These are phyloP conservation scores for Porites evermanni DNA, from an alignment of 92 coral and sea anemone species.

Conservation along the genomic window DNA sequence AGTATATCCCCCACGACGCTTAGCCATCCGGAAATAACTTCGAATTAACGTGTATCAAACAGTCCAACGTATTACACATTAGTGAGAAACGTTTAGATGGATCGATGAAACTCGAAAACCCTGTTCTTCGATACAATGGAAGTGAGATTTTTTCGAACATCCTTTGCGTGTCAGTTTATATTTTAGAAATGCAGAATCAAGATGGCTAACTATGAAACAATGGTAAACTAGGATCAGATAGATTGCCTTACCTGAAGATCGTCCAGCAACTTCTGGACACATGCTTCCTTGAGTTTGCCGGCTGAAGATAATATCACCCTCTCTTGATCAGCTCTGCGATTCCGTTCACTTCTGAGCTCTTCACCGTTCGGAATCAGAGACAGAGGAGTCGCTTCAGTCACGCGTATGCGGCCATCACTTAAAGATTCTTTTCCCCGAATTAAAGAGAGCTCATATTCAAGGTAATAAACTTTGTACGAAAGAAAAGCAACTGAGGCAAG, in stretches of 20 bases:
- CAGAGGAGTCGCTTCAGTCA: neutral
- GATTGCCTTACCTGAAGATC: neutral
- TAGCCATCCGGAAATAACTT: too few species aligned
- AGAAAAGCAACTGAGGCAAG: neutral
- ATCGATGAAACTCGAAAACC: too few species aligned
- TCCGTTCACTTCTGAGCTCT: neutral
- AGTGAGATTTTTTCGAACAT: too few species aligned
- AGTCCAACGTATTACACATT: too few species aligned
- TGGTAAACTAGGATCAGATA: too few species aligned
- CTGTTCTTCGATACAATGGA: too few species aligned
- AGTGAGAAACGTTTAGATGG: too few species aligned
- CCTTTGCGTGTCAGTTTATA: too few species aligned
- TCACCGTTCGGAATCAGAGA: neutral
- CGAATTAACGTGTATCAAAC: too few species aligned
- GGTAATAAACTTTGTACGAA: conserved; percentile 4
- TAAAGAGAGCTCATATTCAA: conserved; percentile 19
- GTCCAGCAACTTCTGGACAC: neutral
- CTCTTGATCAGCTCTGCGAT: neutral
- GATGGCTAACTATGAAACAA: too few species aligned
- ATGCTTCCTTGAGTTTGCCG: neutral
- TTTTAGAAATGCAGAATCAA: too few species aligned
- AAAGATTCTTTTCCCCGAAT: neutral
- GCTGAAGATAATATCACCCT: neutral
- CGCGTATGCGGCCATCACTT: neutral
- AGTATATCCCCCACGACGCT: too few species aligned